These are phyloP conservation scores for Drosophila imparisetae DNA, from an alignment of 2,888 invertebrate species.

Conservation along the genomic window DNA sequence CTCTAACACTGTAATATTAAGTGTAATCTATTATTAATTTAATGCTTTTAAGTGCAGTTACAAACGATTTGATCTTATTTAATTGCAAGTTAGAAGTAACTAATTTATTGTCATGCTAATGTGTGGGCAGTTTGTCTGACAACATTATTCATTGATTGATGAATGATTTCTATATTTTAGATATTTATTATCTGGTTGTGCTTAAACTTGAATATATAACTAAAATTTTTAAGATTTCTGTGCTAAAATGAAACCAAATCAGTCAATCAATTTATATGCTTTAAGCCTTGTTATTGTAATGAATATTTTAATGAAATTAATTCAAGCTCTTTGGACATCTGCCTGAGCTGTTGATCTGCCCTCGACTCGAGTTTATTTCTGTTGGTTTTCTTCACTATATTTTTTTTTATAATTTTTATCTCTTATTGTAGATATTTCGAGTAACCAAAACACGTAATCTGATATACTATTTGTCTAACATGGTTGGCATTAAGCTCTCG, in stretches of 20 bases:
- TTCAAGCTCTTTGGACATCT: constrained; percentile 26
- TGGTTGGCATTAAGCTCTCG: constrained; percentile 73
- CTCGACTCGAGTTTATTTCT: constrained; percentile 17
- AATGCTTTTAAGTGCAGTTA: constrained; percentile 27
- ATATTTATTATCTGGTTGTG: neutral
- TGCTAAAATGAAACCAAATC: neutral
- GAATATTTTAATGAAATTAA: constrained; percentile 9
- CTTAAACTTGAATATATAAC: neutral
- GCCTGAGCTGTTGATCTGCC: constrained; percentile 30
- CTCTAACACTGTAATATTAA: constrained; percentile 2
- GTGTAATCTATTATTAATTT: constrained; percentile 33
- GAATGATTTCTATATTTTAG: neutral
- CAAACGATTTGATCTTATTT: constrained; percentile 17
- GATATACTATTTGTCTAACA: constrained; percentile 76
- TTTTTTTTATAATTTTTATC: constrained; percentile 11
- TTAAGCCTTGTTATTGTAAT: neutral
- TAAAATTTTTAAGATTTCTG: neutral
- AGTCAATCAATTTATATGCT: neutral
- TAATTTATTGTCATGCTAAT: neutral
- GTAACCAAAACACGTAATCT: constrained; percentile 65
- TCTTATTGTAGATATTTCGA: constrained; percentile 15
- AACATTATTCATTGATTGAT: constrained; percentile 17
- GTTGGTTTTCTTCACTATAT: constrained; percentile 29
- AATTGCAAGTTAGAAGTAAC: constrained; percentile 18
- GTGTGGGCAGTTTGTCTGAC: constrained; percentile 8